Evolutionary conservation across 2,888 invertebrate species (phyloP).

Genomic region (Oscheius onirici): DNA sequence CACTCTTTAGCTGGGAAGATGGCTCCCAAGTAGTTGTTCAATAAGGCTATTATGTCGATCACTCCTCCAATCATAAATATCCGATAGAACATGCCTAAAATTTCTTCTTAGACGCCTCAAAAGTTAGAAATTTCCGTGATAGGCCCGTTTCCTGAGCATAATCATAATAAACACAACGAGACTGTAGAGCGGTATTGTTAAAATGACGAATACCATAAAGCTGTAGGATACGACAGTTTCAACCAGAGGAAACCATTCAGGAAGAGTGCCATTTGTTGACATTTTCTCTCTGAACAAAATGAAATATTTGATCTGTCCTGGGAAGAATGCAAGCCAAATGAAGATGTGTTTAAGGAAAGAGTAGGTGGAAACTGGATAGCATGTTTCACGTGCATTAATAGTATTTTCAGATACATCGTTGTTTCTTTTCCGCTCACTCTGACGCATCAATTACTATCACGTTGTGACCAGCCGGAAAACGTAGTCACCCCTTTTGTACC

Average conservation of each 20-base stretch:
- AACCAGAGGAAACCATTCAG: slow-evolving; percentile 42
- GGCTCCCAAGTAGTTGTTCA: slow-evolving; percentile 50
- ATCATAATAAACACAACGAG: slow-evolving; percentile 46
- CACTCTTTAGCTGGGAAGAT: slow-evolving; percentile 40
- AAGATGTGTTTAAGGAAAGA: not conserved
- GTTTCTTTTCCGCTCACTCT: too few species aligned
- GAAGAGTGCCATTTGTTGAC: slow-evolving; percentile 44
- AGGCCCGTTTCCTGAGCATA: slow-evolving; percentile 38
- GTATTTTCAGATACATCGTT: too few species aligned
- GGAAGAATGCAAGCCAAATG: slow-evolving; percentile 2
- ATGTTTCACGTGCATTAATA: too few species aligned
- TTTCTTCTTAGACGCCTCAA: not conserved
- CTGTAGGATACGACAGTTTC: slow-evolving; percentile 40
- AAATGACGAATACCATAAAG: slow-evolving; percentile 39
- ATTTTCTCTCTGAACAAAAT: slow-evolving; percentile 28
- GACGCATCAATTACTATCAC: too few species aligned
- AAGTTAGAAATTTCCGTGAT: slow-evolving; percentile 35
- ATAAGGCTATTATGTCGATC: slow-evolving; percentile 44
- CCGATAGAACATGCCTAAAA: slow-evolving; percentile 50
- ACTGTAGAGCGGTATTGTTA: slow-evolving; percentile 40
- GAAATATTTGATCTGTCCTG: not conserved
- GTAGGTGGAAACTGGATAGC: not conserved
- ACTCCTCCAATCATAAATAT: slow-evolving; percentile 48
- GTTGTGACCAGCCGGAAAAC: too few species aligned
- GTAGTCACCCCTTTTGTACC: too few species aligned